A percentile compares a stretch with the other conserved stretches of the same genome.
Evolutionary conservation across 2,797 vertebrate species (phyloP).

Genomic region (Danio albolineatus): DNA sequence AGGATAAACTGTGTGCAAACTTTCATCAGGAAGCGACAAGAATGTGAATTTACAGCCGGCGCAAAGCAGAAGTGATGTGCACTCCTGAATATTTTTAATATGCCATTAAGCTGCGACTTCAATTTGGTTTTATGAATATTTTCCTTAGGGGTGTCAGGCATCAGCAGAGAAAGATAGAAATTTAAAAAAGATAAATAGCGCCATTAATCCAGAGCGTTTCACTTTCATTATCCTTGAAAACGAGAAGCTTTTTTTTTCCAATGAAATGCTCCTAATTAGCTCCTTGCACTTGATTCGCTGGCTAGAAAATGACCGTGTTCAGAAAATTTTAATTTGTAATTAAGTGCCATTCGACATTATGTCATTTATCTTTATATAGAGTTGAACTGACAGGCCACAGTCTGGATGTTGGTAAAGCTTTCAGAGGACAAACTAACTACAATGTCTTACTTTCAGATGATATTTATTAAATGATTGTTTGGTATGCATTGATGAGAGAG

Average conservation of each 20-base stretch:
- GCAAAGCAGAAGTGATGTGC: conserved; percentile 99
- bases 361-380: conserved; percentile 98
- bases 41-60: conserved; percentile 90
- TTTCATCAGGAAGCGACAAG: conserved; percentile 95
- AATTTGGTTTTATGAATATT: conserved; percentile 99
- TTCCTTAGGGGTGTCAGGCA: conserved; percentile 98
- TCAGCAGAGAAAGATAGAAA: conserved; percentile 98
- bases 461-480: not conserved
- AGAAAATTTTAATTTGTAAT: conserved; percentile 99
- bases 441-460: not conserved
- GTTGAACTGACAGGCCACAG: conserved; percentile 91
- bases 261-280: conserved; percentile 98
- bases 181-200: conserved; percentile 99
- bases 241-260: conserved; percentile 95
- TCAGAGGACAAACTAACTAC: not conserved
- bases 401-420: conserved; percentile 92
- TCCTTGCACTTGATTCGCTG: conserved; percentile 97
- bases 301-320: conserved; percentile 99
- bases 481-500: not conserved
- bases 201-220: conserved; percentile 99
- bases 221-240: conserved; percentile 98
- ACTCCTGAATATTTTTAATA: conserved; percentile 98
- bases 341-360: conserved; percentile 95
- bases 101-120: conserved; percentile 99
- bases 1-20: conserved; percentile 99